A percentile compares a stretch with the other conserved stretches of the same genome.
Evolutionary conservation across 2,888 invertebrate species (phyloP).

Genomic region (Artemia sinica): DNA sequence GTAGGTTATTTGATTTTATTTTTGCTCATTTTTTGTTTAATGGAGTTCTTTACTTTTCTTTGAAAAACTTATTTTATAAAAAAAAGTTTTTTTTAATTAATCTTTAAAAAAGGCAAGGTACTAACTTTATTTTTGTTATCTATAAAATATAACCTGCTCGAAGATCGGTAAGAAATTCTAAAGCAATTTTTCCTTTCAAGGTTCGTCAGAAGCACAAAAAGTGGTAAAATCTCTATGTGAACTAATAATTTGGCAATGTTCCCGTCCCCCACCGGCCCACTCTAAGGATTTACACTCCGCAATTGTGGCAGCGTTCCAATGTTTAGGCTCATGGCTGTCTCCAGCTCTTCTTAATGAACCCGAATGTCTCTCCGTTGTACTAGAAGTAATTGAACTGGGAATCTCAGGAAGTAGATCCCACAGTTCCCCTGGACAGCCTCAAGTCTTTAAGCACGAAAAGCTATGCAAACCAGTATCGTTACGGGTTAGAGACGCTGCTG

Average conservation of each 20-base stretch:
- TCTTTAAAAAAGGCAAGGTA: too few relatives aligned
- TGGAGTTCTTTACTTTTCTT: too few relatives aligned
- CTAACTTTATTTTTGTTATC: background rate
- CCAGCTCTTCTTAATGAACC: slow-evolving; percentile 53
- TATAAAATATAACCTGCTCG: too few relatives aligned
- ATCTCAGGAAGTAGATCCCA: slow-evolving; percentile 78
- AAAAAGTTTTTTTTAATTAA: too few relatives aligned
- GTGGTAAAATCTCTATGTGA: slow-evolving; percentile 90
- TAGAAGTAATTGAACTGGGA: slow-evolving; percentile 92
- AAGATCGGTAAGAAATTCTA: too few relatives aligned
- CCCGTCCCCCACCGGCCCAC: slow-evolving; percentile 78
- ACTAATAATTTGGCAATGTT: slow-evolving; percentile 88
- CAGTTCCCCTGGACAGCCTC: slow-evolving; percentile 64
- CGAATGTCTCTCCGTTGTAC: slow-evolving; percentile 74
- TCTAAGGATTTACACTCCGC: slow-evolving; percentile 86
- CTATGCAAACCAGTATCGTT: slow-evolving; percentile 91
- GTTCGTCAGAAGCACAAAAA: slow-evolving; percentile 15
- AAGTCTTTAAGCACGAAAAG: slow-evolving; percentile 86
- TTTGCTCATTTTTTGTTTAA: too few relatives aligned
- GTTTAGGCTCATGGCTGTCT: slow-evolving; percentile 74
- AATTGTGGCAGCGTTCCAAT: slow-evolving; percentile 77
- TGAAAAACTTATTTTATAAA: too few relatives aligned
- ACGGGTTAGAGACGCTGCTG: slow-evolving; percentile 92
- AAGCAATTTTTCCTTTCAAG: background rate
- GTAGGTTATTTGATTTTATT: too few relatives aligned